Base-by-base conservation (phyloP, 2,797 vertebrate species). In the Rhodeus uyekii region DNA sequence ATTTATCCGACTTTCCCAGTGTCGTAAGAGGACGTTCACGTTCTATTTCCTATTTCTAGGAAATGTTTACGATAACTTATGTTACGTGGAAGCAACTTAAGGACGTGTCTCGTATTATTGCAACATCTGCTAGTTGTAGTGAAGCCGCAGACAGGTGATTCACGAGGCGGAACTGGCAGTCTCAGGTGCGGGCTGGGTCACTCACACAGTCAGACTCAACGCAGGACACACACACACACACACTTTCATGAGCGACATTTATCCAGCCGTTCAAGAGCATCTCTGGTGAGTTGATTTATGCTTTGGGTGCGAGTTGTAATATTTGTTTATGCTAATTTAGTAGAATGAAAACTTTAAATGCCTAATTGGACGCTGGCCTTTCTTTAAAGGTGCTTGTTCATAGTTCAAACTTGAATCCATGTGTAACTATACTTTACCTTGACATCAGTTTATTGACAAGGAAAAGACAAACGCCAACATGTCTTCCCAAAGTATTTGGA, bases 211-310 rank as follows among this genome's bases (percentile, higher is more conserved):
- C 61, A 36, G 4, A 34, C 61, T 32, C 13, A 13, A 3, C 16
- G 24, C 19, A 34, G 38, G 10, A 14, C 13, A 1, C n/a, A 5
- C 9, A 50, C 79, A 61, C 2, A 53, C n/a, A n/a, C n/a, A n/a
- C n/a, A n/a, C n/a, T n/a, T 73, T 44, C 5, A 42, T 1, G 8
- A 65, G 36, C 29, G 18, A 46, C 72, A n/a, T 34, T 34, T 16
- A 16, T 55, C 67, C 39, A 36, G 4, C 5, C 22, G 1, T 72
- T 29, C 27, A 38, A 9, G 29, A 48, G 60, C 29, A 38, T n/a
- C 5, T 75, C 71, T 6, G 80, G 80, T 82, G 38, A 68, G 80
- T 76, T 65, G 16, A 50, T 8, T 58, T 12, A 61, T 24, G 24
- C 24, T 42, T 24, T 34, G 22, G 36, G 4, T n/a, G 4, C 27